Conservation (phyloP, 2,113 vertebrate species). For the Xyrauchen texanus region DNA sequence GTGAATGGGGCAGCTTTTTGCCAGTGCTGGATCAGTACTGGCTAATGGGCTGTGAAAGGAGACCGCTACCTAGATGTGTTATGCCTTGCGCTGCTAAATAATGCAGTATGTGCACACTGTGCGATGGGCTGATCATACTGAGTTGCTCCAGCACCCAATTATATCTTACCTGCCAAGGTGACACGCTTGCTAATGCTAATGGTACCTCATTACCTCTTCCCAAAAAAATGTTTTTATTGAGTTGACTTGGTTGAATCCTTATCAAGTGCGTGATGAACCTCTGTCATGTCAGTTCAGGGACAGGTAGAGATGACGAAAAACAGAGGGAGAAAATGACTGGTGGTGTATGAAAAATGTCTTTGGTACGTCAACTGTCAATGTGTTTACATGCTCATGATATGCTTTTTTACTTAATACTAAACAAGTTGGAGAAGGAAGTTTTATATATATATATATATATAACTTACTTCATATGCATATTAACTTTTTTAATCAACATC, state of each 20-base stretch:
- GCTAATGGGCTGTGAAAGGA: conserved; percentile 59
- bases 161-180: conserved; percentile 56
- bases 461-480: too few relatives aligned
- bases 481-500: too few relatives aligned
- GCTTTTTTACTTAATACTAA: conserved; percentile 6
- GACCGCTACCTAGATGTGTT: conserved; percentile 53
- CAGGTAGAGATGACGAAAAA: not conserved
- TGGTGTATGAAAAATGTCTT: conserved; percentile 1
- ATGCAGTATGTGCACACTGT: conserved; percentile 49
- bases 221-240: conserved; percentile 6
- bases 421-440: not conserved
- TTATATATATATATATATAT: not conserved
- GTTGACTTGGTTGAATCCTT: conserved; percentile 13
- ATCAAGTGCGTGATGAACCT: conserved; percentile 35
- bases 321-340: not conserved
- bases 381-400: not conserved
- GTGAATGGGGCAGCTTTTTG: conserved; percentile 35
- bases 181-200: conserved; percentile 53
- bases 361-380: not conserved
- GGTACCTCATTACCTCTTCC: conserved; percentile 47
- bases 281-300: conserved; percentile 17
- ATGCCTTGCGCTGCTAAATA: conserved; percentile 55
- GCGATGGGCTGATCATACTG: conserved; percentile 46
- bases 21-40: conserved; percentile 44
- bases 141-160: conserved; percentile 50